These are phyloP conservation scores for Dinomys branickii DNA, from an alignment of 2,113 vertebrate species.

Conservation along the genomic window DNA sequence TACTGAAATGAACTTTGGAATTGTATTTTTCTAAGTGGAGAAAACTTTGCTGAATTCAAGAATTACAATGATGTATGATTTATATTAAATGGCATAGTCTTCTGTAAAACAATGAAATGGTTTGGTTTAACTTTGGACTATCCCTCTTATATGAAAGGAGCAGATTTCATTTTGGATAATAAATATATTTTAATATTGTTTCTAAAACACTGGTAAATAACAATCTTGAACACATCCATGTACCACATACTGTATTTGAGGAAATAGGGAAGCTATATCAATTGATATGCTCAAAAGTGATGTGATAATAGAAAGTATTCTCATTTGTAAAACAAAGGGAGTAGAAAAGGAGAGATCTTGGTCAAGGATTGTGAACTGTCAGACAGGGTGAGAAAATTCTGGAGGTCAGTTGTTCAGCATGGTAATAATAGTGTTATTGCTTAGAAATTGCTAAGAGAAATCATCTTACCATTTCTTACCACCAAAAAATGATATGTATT, in stretches of 20 bases:
- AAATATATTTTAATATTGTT: neutral
- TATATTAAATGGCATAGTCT: neutral
- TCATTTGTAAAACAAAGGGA: slow-evolving; percentile 23
- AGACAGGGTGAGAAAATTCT: neutral
- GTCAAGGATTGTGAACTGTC: neutral
- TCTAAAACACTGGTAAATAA: neutral
- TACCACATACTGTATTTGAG: neutral
- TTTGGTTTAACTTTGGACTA: neutral
- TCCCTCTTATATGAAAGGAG: neutral
- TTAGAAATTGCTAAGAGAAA: neutral
- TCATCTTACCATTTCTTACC: neutral
- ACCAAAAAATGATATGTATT: neutral
- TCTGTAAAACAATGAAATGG: neutral
- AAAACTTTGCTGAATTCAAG: neutral
- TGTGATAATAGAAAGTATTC: neutral
- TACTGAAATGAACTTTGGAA: neutral
- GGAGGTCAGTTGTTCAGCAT: neutral
- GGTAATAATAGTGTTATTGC: neutral
- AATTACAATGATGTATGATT: neutral
- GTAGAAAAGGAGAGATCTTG: neutral
- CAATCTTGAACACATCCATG: neutral
- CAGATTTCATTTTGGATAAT: neutral
- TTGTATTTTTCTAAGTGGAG: neutral
- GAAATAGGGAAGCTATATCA: neutral
- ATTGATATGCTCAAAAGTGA: slow-evolving; percentile 20